These are phyloP conservation scores for Protophormia terraenovae DNA, from an alignment of 2,888 invertebrate genomes.

Conservation along the genomic window DNA sequence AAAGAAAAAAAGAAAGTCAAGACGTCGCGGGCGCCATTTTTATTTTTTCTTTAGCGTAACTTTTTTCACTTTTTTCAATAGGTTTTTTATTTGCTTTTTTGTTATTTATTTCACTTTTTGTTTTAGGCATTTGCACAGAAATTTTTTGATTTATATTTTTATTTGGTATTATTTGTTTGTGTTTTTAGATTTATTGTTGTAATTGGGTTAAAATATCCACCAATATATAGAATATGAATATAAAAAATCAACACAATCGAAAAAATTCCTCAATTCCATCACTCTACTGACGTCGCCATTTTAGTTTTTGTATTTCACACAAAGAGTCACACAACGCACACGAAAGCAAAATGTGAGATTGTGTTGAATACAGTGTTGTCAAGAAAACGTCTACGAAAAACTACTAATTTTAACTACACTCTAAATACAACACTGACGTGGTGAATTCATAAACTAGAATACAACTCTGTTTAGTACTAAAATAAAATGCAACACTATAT, in stretches of 20 bases:
- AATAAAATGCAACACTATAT: neutral
- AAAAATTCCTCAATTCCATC: constrained; percentile 69
- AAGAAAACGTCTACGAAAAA: neutral
- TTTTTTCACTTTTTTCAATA: constrained; percentile 60
- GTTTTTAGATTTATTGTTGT: constrained; percentile 66
- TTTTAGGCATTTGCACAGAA: constrained; percentile 55
- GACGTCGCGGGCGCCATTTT: constrained; percentile 80
- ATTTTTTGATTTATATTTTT: constrained; percentile 56
- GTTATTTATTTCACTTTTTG: constrained; percentile 58
- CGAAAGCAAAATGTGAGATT: constrained; percentile 54
- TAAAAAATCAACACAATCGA: constrained; percentile 69
- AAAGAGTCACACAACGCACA: constrained; percentile 62
- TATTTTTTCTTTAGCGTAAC: constrained; percentile 68
- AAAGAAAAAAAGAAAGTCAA: constrained; percentile 77
- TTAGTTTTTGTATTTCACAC: constrained; percentile 66
- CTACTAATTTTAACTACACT: neutral
- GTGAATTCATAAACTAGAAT: neutral
- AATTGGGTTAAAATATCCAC: constrained; percentile 68
- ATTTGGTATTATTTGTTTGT: constrained; percentile 62
- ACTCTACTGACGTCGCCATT: constrained; percentile 69
- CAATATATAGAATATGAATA: constrained; percentile 69
- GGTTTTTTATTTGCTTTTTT: constrained; percentile 60
- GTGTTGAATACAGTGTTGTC: constrained; percentile 50
- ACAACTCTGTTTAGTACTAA: constrained; percentile 25
- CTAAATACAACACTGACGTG: neutral